phyloP scores from a whole-genome alignment of 2,113 vertebrate species.

The Pterocles gutturalis region DNA sequence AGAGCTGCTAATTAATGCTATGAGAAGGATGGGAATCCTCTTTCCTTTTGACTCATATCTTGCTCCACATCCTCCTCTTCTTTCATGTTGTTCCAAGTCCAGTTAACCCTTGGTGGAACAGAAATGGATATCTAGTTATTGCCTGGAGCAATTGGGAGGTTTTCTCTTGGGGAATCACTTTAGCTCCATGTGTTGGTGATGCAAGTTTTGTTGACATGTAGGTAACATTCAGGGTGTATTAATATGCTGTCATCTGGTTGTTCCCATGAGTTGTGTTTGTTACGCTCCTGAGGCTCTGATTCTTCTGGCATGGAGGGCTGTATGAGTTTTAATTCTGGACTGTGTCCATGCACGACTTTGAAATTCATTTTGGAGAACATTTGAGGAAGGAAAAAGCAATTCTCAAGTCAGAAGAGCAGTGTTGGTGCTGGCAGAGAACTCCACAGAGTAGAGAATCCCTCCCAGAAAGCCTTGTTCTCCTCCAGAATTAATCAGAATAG shows the following conservation, averaged over 20 bases:
- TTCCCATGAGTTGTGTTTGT: conserved; percentile 13
- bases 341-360: conserved; percentile 38
- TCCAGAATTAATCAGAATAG: neutral
- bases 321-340: conserved; percentile 46
- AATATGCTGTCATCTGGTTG: conserved; percentile 30
- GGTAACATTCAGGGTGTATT: conserved; percentile 5
- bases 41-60: neutral
- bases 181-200: neutral
- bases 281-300: conserved; percentile 12
- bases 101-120: neutral
- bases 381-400: conserved; percentile 12
- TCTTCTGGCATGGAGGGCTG: conserved; percentile 29
- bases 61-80: neutral
- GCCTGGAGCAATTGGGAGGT: neutral
- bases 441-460: neutral
- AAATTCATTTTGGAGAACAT: conserved; percentile 4
- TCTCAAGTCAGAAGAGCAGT: conserved; percentile 9
- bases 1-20: neutral
- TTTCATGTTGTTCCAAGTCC: neutral
- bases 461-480: neutral
- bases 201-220: neutral
- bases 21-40: neutral
- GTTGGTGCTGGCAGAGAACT: conserved; percentile 2
- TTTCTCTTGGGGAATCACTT: neutral
- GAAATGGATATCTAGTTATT: neutral